Percentiles rank a stretch among this genome's conserved stretches.
Conservation (phyloP, 2,797 vertebrate genomes). For the Melopsittacus undulatus region DNA sequence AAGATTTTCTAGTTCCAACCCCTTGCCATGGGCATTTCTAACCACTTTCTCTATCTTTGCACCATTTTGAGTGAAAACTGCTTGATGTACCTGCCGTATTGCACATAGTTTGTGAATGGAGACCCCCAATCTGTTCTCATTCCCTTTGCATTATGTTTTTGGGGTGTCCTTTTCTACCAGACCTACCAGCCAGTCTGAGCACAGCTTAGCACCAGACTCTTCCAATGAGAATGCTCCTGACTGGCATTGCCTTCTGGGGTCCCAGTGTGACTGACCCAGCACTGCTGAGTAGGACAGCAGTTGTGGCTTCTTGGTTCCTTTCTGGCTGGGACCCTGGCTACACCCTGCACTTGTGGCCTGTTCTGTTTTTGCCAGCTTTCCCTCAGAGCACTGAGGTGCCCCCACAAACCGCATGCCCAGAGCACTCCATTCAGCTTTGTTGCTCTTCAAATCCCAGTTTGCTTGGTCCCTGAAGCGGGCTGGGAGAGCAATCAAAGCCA, state of each 20-base stretch:
- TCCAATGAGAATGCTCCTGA: background rate
- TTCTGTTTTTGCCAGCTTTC: background rate
- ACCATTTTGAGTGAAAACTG: background rate
- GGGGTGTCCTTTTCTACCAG: background rate
- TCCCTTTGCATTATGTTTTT: background rate
- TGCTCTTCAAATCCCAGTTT: conserved; percentile 3
- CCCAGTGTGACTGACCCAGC: accelerated
- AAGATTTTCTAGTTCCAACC: background rate
- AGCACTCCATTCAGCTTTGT: conserved; percentile 39
- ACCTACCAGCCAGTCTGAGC: background rate
- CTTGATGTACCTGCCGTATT: background rate
- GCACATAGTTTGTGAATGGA: background rate
- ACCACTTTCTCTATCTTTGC: background rate
- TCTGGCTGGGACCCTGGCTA: background rate
- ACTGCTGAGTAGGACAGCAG: background rate
- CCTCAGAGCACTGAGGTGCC: background rate
- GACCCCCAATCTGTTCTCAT: background rate
- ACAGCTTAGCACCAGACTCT: background rate
- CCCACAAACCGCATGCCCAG: conserved; percentile 11
- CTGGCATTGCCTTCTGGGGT: background rate
- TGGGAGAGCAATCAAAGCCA: conserved; percentile 65
- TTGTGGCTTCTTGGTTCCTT: background rate
- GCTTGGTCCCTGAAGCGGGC: background rate
- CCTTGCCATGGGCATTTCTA: background rate
- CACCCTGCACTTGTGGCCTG: background rate